Evolutionary conservation across 1,140 invertebrate species (phyloP), one percentile per base, ranked within the genome.

Genomic region (Ceratina japonica): DNA sequence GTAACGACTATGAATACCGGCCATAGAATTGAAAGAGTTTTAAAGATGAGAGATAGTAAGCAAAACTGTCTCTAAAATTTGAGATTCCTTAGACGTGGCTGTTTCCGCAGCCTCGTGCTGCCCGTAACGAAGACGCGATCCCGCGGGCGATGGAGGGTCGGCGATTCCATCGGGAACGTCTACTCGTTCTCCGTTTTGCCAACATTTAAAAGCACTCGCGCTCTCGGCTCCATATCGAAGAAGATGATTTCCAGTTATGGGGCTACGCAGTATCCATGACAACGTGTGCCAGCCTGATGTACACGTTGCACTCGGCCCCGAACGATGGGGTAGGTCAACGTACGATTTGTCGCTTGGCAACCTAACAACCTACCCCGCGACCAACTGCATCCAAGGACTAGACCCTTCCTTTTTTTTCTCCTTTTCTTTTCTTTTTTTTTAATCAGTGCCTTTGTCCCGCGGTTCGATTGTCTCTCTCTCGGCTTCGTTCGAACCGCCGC

Each of bases 341-440:
- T 76, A 87, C 83, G 84, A 80, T 89, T 88, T 87, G 88, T 91
- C 89, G 89, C 89, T 72, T 90, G 89, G 90, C 90, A 91, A 90
- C 88, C 89, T 86, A 89, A 90, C 87, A 88, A 90, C 87, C 86
- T 84, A 83, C 80, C 86, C 87, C 66, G 82, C 82, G 64, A 75
- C 83, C 84, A 86, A 89, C 80, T 86, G 76, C 77, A 84, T 87
- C 78, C 75, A 80, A 87, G 88, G 83, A 86, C 80, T 82, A 84
- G 79, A 78, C 61, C 75, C 65, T 80, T 76, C 62, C 74, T 77
- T 86, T 87, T 87, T 88, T 88, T 87, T 80, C 85, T 27, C n/a
- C n/a, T 54, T 54, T 54, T 49, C 44, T 51, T 79, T 86, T 73
- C 79, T 22, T 76, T 78, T 84, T 89, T 89, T 88, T 90, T 89